phyloP scores from a whole-genome alignment of 30 jellyfish, hydroid and myxozoan genomes.

The Clytia hemisphaerica region DNA sequence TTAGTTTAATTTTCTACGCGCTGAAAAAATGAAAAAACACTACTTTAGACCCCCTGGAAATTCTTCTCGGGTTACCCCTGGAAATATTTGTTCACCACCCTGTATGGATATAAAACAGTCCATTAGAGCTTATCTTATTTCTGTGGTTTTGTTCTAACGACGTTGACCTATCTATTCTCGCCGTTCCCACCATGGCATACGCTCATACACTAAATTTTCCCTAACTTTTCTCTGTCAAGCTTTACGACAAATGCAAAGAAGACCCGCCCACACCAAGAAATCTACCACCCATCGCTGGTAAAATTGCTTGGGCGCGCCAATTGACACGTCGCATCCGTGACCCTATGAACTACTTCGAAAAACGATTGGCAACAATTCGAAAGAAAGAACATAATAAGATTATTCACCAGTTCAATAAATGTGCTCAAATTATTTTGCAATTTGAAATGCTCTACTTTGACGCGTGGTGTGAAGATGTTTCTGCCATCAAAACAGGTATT shows the following conservation, averaged over 20 bases:
- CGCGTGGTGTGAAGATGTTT: slow-evolving; percentile 49
- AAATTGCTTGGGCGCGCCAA: slow-evolving; percentile 92
- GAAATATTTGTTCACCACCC: too few species aligned
- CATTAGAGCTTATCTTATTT: too few species aligned
- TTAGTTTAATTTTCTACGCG: too few species aligned
- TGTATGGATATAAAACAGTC: too few species aligned
- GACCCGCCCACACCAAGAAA: slow-evolving; percentile 90
- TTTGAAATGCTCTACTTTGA: slow-evolving; percentile 54
- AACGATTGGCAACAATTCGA: slow-evolving; percentile 25
- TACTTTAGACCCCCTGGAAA: too few species aligned
- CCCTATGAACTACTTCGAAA: slow-evolving; percentile 82
- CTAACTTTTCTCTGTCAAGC: slow-evolving; percentile 15
- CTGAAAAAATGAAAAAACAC: too few species aligned
- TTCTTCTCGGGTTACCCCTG: too few species aligned
- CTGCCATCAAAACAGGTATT: slow-evolving; percentile 49
- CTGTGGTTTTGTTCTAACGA: too few species aligned
- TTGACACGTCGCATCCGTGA: slow-evolving; percentile 76
- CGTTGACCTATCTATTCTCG: too few species aligned
- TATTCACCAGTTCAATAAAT: slow-evolving; percentile 51
- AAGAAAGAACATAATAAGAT: slow-evolving; percentile 43
- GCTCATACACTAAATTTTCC: too few species aligned
- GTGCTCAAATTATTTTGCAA: slow-evolving; percentile 51
- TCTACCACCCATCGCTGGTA: slow-evolving; percentile 93
- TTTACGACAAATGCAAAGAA: slow-evolving; percentile 60
- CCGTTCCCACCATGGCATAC: too few species aligned